Base-by-base conservation (phyloP, 2,888 invertebrate genomes). In the Platycnemis pennipes region DNA sequence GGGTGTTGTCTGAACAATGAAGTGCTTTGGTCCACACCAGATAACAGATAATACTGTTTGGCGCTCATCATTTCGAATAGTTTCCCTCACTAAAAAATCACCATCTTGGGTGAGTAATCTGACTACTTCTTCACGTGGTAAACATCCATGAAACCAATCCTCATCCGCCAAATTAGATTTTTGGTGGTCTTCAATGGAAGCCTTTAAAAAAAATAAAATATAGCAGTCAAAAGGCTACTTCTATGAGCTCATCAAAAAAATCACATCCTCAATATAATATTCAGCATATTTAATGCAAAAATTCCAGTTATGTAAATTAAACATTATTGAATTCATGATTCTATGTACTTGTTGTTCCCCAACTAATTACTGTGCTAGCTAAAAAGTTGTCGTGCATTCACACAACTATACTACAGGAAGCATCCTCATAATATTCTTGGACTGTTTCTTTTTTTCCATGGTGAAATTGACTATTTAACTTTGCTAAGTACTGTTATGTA, bases 71-170 rank as follows among this genome's bases (percentile, higher is more conserved):
- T 99, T 99, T 96, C 99, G 97, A 95, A 98, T 99, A 0, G 99
- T 99, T 97, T 99, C 99, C 46, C 99, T 97, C 94, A 99, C 99
- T 94, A 99, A 97, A 96, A 99, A 99, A 96, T 99, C 99, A 0
- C 99, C 99, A 95, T 99, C 99, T 94, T 98, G 98, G n/a, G 98
- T 98, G 95, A 99, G 97, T 85, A 99, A 97, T 95, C 99, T 97
- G 87, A 99, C 99, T 53, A 99, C 99, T 97, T 99, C 99, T 96
- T 99, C 99, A 26, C 99, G 97, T 0, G 99, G 99, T 94, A 99
- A 96, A 22, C 99, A 99, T 0, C 99, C 99, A 96, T 99, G 99
- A 97, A 99, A 99, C 99, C 99, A 99, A 96, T 99, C 99, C 96
- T 99, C 99, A 95, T 99, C 99, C 95, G 99, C 98, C 89, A 95